Base-by-base conservation (phyloP, 2,797 vertebrate genomes). In the Setipinna tenuifilis region DNA sequence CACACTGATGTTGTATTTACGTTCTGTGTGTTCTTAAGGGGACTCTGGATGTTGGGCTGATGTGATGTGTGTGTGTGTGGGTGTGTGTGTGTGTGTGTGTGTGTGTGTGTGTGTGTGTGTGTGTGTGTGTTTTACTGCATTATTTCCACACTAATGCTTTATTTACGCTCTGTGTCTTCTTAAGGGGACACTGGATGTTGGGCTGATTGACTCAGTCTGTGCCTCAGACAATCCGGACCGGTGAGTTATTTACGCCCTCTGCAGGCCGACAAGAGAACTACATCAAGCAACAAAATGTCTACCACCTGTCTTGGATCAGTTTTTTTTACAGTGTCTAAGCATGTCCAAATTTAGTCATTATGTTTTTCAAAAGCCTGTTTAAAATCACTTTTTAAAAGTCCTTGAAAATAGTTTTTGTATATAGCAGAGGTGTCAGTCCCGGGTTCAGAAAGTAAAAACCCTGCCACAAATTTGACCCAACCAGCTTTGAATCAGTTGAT, bases 201-300 rank as follows among this genome's bases (percentile, higher is more conserved):
- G 96, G 6, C 90, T 97, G 88, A 97, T 97, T 6, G 96, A 97
- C 91, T 97, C 96, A 0, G 96, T 96, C 25, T 97, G 96, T 90
- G 96, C 96, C 0, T 97, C 96, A 31, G 96, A 97, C 89, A 97
- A 96, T 87, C 96, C 96, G 19, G 96, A 97, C 94, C 92, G 96
- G 96, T 96, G 85, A 93, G 93, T 88, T 58, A 54, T 17, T 35
- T 23, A 3, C 31, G 19, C 7, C 35, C 61, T 31, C 48, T 78
- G 71, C 71, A 44, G 71, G 71, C 71, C 19, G 71, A 78, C 7
- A 19, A 44, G 17, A 78, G 71, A 78, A 78, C 17, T 78, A 31
- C 35, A 78, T 44, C 71, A 78, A n/a, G 16, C 19, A 21, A 21
- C 35, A 21, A 78, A 78, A 44, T 44, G 19, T 78, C 28, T 16